Evolutionary conservation across 2,797 vertebrate species (phyloP), one percentile per base, ranked within the genome.

Genomic region (Otolemur crassicaudatus): DNA sequence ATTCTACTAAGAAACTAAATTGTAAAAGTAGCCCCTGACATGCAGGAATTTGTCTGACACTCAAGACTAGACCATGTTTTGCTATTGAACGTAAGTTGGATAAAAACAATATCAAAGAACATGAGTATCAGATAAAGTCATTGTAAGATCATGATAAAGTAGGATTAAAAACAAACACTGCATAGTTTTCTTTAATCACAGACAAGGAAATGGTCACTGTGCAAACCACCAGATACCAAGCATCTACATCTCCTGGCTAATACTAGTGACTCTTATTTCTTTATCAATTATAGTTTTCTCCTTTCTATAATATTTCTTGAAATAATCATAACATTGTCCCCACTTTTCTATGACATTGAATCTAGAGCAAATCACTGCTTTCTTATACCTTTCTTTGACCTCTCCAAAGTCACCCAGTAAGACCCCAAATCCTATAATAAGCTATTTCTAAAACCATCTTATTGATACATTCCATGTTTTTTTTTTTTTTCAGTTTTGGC

Each of bases 161-260:
- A 60, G 83, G 14, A 96, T 69, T 69, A 77, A 91, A 65, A 93
- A 67, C 40, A 85, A 69, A 19, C n/a, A 53, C 60, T 88, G 81
- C 81, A 73, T 82, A 63, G 58, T 87, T 89, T 89, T 93, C 22
- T 58, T n/a, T 95, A 53, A 53, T 17, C 34, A 82, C 2, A 40
- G 25, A 40, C 49, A 89, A 87, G 86, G 63, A 58, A 31, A 34
- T 81, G 58, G 67, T n/a, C 53, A 72, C 34, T 84, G 22, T 60
- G 65, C 7, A 92, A 90, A 76, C 29, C 40, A 70, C 61, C 31
- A 79, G 79, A 76, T 23, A 84, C 7, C 61, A 87, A 61, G 19
- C 53, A 46, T 79, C 23, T 27, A 29, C 27, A 13, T 37, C 25
- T 90, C 9, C 37, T 70, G 77, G 46, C 22, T 83, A 76, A 82